Conservation (phyloP, 1,140 invertebrate species). For the Babylonia areolata region DNA sequence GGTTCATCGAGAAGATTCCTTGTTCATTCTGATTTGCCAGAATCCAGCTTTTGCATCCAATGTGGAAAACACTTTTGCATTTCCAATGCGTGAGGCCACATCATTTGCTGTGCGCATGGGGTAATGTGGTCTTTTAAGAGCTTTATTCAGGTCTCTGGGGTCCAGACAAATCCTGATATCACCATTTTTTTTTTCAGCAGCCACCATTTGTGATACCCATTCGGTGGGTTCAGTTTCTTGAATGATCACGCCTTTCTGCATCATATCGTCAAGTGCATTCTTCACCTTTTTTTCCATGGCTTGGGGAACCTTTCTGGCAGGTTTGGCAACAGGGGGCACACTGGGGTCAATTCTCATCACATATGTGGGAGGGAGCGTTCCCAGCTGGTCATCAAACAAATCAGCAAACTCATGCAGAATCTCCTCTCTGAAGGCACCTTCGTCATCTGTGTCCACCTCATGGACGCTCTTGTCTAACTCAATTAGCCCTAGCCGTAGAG, state of each 20-base stretch:
- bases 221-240: slow-evolving; percentile 72
- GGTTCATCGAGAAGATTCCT: slow-evolving; percentile 52
- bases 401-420: slow-evolving; percentile 44
- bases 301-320: slow-evolving; percentile 57
- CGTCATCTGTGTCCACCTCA: not conserved
- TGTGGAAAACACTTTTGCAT: not conserved
- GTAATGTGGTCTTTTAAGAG: slow-evolving; percentile 68
- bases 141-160: slow-evolving; percentile 77
- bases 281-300: slow-evolving; percentile 41
- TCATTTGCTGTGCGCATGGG: slow-evolving; percentile 48
- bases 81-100: slow-evolving; percentile 31
- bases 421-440: slow-evolving; percentile 5
- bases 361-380: slow-evolving; percentile 43
- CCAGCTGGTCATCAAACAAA: slow-evolving; percentile 48
- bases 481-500: not conserved
- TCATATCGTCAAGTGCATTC: slow-evolving; percentile 50
- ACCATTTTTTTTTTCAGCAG: slow-evolving; percentile 75
- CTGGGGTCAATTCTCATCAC: slow-evolving; percentile 58
- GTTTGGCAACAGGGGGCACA: slow-evolving; percentile 54
- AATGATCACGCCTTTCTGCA: slow-evolving; percentile 46
- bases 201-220: slow-evolving; percentile 76
- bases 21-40: slow-evolving; percentile 65
- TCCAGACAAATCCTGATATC: slow-evolving; percentile 77
- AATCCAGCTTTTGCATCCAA: not conserved
- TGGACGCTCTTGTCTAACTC: not conserved